Conservation (phyloP, 2,113 vertebrate species). For the Tachuris rubrigastra region DNA sequence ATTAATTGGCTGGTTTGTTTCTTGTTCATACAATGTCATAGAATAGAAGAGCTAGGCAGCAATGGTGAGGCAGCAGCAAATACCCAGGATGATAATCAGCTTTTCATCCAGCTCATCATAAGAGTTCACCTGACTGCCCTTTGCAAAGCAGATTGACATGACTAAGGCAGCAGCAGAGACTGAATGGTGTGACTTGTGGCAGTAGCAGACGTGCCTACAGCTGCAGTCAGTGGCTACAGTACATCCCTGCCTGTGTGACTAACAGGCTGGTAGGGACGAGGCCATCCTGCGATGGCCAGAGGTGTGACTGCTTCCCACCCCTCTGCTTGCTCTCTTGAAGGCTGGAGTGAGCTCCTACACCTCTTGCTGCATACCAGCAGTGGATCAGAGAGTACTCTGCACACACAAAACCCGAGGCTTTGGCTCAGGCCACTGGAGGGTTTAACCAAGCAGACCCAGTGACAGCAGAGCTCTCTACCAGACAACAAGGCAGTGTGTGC, state of each 20-base stretch:
- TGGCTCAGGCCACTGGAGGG: rapidly evolving
- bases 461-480: neutral
- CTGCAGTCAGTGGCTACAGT: neutral
- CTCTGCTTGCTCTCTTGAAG: neutral
- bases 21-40: neutral
- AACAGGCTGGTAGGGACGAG: neutral
- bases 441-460: neutral
- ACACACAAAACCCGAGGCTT: neutral
- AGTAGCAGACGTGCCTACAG: neutral
- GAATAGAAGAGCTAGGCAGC: neutral
- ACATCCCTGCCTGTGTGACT: neutral
- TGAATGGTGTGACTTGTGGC: rapidly evolving
- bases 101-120: neutral
- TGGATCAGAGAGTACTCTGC: neutral
- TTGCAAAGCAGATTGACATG: neutral
- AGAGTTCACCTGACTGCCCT: neutral
- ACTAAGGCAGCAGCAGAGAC: neutral
- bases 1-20: neutral
- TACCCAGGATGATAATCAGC: neutral
- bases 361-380: neutral
- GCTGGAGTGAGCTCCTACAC: neutral
- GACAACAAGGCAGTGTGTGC: neutral
- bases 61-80: neutral
- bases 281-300: neutral
- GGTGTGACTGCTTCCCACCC: neutral